Conservation (phyloP, 1,140 invertebrate genomes). For the Drosophila sulfurigaster region DNA sequence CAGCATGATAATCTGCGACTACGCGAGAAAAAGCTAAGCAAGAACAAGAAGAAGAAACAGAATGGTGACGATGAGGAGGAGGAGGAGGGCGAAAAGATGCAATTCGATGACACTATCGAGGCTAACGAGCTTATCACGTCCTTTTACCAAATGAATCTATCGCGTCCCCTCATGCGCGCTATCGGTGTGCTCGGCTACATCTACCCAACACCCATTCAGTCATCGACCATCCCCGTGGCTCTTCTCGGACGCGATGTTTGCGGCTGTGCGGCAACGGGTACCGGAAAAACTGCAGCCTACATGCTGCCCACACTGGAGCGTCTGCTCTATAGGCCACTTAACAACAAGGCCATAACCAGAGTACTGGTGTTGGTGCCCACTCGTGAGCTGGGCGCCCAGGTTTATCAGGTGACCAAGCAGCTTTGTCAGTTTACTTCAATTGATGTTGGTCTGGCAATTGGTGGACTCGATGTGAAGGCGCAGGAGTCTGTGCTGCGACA, state of each 20-base stretch:
- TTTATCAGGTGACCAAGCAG: conserved; percentile 97
- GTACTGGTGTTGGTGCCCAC: conserved; percentile 98
- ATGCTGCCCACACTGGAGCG: conserved; percentile 98
- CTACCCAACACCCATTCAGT: conserved; percentile 98
- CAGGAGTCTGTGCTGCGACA: conserved; percentile 95
- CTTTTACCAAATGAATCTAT: conserved; percentile 97
- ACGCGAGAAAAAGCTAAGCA: conserved; percentile 86
- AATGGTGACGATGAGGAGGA: conserved; percentile 84
- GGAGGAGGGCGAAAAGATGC: conserved; percentile 87
- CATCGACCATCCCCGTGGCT: conserved; percentile 96
- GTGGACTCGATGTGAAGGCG: conserved; percentile 97
- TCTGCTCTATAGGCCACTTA: conserved; percentile 91
- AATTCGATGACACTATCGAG: conserved; percentile 91
- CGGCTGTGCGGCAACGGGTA: conserved; percentile 92
- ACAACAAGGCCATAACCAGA: conserved; percentile 89
- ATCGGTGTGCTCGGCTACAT: conserved; percentile 94
- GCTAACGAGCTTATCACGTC: conserved; percentile 89
- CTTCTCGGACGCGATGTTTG: conserved; percentile 88
- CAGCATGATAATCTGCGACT: conserved; percentile 89
- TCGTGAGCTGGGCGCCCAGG: conserved; percentile 96
- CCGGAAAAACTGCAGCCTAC: conserved; percentile 99
- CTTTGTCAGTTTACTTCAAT: conserved; percentile 94
- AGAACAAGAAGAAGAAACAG: conserved; percentile 87
- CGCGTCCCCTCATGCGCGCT: conserved; percentile 94
- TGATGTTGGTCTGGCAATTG: conserved; percentile 93